These are phyloP conservation scores for Percopsis omiscomaycus DNA, from an alignment of 2,797 vertebrate species.

Conservation along the genomic window DNA sequence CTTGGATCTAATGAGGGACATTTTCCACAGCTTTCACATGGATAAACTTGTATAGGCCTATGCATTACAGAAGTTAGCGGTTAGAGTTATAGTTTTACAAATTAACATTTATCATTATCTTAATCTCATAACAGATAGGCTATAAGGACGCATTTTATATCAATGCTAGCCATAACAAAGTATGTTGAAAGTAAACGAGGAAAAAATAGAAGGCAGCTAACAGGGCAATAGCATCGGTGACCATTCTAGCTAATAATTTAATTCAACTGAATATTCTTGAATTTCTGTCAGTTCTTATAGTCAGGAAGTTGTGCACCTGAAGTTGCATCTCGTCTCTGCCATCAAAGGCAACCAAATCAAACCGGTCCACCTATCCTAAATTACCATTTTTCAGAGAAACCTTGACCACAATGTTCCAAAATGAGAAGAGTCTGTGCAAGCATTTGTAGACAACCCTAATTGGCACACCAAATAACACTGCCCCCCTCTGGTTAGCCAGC, in stretches of 20 bases:
- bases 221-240: not conserved
- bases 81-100: not conserved
- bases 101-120: not conserved
- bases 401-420: slow-evolving; percentile 1
- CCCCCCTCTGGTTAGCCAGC: slow-evolving; percentile 62
- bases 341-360: not conserved
- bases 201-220: not conserved
- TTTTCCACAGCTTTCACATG: slow-evolving; percentile 31
- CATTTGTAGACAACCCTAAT: slow-evolving; percentile 25
- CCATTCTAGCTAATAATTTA: not conserved
- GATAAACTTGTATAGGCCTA: not conserved
- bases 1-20: slow-evolving; percentile 63
- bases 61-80: slow-evolving; percentile 13
- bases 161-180: slow-evolving; percentile 3
- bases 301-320: not conserved
- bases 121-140: too few species aligned
- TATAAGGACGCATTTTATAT: not conserved
- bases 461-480: slow-evolving; percentile 57
- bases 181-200: not conserved
- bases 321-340: not conserved
- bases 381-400: slow-evolving; percentile 14
- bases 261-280: not conserved
- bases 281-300: not conserved
- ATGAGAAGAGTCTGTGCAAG: slow-evolving; percentile 20
- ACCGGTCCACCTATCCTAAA: not conserved